Evolutionary conservation across 2,797 vertebrate genomes (phyloP), one percentile per base, ranked within the genome.

Genomic region (Argentina silus): DNA sequence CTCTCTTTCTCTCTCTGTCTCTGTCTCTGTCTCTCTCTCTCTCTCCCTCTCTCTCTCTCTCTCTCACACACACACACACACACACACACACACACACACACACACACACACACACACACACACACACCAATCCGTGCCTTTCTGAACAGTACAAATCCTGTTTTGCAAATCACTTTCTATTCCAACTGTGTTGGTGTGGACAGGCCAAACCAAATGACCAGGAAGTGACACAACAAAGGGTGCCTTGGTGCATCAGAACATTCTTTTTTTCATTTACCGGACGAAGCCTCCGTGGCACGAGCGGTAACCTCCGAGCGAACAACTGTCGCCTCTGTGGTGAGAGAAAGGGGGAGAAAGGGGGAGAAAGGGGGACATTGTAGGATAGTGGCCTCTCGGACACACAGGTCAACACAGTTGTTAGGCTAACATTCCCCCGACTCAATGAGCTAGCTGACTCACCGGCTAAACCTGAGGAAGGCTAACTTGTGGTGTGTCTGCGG

Each of bases 221-320:
- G 89, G 87, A 90, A 87, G 86, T 82, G 86, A 88, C 81, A 75
- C 83, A 77, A 65, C 65, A 43, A 62, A 11, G 71, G 73, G 36
- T 19, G 23, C 27, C 64, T 4, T 1, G 72, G 81, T 70, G 60
- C 73, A 78, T 83, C 83, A 65, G 3, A 0, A 67, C 81, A 72
- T 75, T 78, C 78, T 80, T 81, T 85, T n/a, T 84, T 85, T 82
- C 80, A 69, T 76, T 93, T 92, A 88, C 90, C 81, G 91, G 90
- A 92, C 79, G 62, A 17, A 66, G 69, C 75, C 8, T 55, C 69
- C 65, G 2, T 70, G 74, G 68, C 76, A 70, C 2, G 75, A 89
- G 77, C 83, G 83, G 90, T 89, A 93, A 91, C 74, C 56, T 53
- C 12, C 36, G 69, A 59, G 10, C 2, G 67, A 86, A 91, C 89